Base-by-base conservation (phyloP, 2,888 invertebrate species). In the Heliconius ethilla region DNA sequence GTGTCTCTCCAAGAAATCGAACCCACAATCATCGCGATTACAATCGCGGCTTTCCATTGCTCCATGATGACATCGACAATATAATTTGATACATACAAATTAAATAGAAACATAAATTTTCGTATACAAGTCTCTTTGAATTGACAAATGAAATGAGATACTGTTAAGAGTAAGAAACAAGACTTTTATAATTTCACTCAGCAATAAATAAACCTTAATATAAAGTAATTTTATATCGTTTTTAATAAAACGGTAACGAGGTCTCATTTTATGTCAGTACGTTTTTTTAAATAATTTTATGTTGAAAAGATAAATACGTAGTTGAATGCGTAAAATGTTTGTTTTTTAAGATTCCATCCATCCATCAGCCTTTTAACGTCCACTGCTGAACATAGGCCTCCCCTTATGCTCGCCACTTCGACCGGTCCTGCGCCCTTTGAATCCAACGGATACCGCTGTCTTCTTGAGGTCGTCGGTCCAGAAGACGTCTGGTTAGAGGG, bases 181-280 rank as follows among this genome's bases (percentile, higher is more conserved):
- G 67, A 67, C 6, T 67, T 66, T 67, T 11, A 67, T n/a, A 37
- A 67, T 67, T 67, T 67, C 37, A 10, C 25, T 25, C 67, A 25
- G 67, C 67, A 40, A 67, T 67, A 67, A 40, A 67, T 67, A 67
- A 67, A 40, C 40, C 40, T 67, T 25, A n/a, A 67, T 67, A 40
- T 67, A 67, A 40, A 37, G 67, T 40, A 67, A 67, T 67, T 2
- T 40, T n/a, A 66, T 37, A 66, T 66, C 37, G n/a, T 22, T 37
- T 66, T 37, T 22, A 66, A 66, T 37, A 37, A 37, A 37, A 66
- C 37, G 3, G 66, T 66, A 37, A 37, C 37, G 66, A 66, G 33
- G n/a, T 66, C 66, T 66, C 37, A 11, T 22, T 66, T 66, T 66
- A 66, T 37, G 5, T 10, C 37, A 33, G 6, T 11, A n/a, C 18